Base-by-base conservation (phyloP, 2,113 vertebrate genomes). In the Python bivittatus region DNA sequence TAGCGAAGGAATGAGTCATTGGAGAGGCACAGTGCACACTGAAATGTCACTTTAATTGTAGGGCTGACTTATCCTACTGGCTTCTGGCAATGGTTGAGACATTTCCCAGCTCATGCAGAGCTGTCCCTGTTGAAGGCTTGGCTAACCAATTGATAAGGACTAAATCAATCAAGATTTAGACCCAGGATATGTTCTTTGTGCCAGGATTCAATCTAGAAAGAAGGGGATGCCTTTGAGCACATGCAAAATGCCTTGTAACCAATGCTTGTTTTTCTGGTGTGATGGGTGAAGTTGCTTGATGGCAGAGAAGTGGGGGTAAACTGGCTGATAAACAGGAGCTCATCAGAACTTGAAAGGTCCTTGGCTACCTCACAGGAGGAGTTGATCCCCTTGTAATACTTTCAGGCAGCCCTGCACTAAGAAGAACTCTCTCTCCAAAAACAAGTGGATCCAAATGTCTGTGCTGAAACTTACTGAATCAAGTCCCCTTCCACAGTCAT, bases 21-120 rank as follows among this genome's bases (percentile, higher is more conserved):
- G 61, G 84, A 11, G 38, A 79, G 54, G 85, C 61, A 2, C 33
- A 29, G 33, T 23, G 88, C 6, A 58, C 29, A 23, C 44, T 87
- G 89, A 93, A 84, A 93, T 91, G 92, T 84, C 92, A 91, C 44
- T 87, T 42, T 91, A 91, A 91, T 64, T 53, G 89, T 53, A 91
- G 56, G 64, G 85, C 58, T 88, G 85, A 29, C 42, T 33, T 92
- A 22, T 54, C 17, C 23, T 33, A 5, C 56, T 42, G 84, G 89
- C 89, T 84, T 57, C 85, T 23, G n/a, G 89, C 56, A 25, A 23
- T 4, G 42, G 89, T 23, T 29, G 56, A 83, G 64, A 83, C 25
- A 15, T 60, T 93, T 38, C 42, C 84, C n/a, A 60, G 25, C 33
- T 54, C 42, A 38, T 42, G 42, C 54, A 23, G 38, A 53, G 84